Evolutionary conservation across 2,797 vertebrate genomes (phyloP).

Genomic region (Eremophila alpestris): DNA sequence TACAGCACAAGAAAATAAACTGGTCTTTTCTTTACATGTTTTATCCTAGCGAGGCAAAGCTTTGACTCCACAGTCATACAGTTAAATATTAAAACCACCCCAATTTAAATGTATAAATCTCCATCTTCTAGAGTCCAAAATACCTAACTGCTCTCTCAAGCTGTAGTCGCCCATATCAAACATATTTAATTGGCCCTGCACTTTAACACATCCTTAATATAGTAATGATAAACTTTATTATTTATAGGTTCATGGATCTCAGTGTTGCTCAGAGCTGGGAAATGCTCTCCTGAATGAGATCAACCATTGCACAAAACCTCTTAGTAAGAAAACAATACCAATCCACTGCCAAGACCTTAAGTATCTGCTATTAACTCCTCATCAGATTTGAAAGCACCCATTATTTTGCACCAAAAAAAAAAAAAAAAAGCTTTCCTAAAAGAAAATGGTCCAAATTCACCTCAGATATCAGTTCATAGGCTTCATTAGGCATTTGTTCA

Average conservation of each 20-base stretch:
- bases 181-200: not conserved
- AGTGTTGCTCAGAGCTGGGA: not conserved
- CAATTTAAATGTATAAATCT: not conserved
- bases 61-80: not conserved
- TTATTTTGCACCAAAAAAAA: constrained; percentile 33
- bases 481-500: constrained; percentile 19
- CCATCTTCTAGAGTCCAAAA: not conserved
- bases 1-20: not conserved
- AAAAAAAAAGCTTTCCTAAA: constrained; percentile 9
- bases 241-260: not conserved
- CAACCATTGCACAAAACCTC: constrained; percentile 14
- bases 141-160: not conserved
- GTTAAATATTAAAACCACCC: not conserved
- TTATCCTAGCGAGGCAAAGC: not conserved
- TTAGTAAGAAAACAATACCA: constrained; percentile 18
- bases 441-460: constrained; percentile 13
- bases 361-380: constrained; percentile 36
- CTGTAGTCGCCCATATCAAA: not conserved
- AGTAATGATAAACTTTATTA: not conserved
- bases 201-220: not conserved
- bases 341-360: constrained; percentile 29
- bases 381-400: not conserved
- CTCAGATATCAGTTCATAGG: not conserved
- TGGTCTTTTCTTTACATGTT: not conserved
- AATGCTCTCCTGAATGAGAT: not conserved